Percentiles rank a stretch among this genome's conserved stretches.
These are phyloP conservation scores for Timema cristinae DNA, from an alignment of 2,888 invertebrate species.

Conservation along the genomic window DNA sequence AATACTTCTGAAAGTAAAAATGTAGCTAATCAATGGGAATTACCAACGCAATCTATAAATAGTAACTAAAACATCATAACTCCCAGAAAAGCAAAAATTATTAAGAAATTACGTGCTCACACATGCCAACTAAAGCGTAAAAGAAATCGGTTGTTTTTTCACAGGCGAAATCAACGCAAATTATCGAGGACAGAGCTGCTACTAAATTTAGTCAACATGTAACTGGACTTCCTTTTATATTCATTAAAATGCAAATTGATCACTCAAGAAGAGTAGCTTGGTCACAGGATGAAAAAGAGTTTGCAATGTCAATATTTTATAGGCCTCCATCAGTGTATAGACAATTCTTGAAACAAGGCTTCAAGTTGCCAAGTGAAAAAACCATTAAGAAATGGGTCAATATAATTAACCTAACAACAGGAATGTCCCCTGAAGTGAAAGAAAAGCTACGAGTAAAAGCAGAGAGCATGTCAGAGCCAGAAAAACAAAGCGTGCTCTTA, in stretches of 20 bases:
- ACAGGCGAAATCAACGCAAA: background rate
- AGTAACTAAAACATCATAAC: background rate
- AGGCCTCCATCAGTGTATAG: conserved; percentile 37
- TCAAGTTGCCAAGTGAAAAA: conserved; percentile 35
- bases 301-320: conserved; percentile 36
- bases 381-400: conserved; percentile 33
- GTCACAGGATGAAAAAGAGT: conserved; percentile 34
- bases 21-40: background rate
- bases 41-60: too few species aligned
- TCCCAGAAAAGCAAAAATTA: background rate
- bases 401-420: conserved; percentile 32
- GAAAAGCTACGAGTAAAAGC: conserved; percentile 32
- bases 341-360: conserved; percentile 33
- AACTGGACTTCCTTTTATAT: background rate
- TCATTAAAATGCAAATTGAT: conserved; percentile 7
- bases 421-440: conserved; percentile 32
- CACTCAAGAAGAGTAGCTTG: conserved; percentile 28
- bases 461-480: conserved; percentile 32
- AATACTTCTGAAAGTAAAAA: too few species aligned
- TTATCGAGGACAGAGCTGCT: background rate
- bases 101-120: background rate
- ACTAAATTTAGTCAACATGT: conserved; percentile 1
- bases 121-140: background rate
- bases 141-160: background rate
- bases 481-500: conserved; percentile 34